Percentiles rank a stretch among this genome's conserved stretches.
phyloP scores from a whole-genome alignment of 2,113 vertebrate genomes.

The Danio rerio region GRCz12tu NC_133194.1:49531501-49532000 shows the following conservation, averaged over 20 bases:
- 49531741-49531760: background rate
- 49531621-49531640: too few species aligned
- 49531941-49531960: background rate
- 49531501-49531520: too few species aligned
- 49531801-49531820: background rate
- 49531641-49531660: too few species aligned
- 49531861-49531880: background rate
- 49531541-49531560: too few species aligned
- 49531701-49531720: background rate
- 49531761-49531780: background rate
- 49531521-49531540: too few species aligned
- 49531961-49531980: background rate
- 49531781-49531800: background rate
- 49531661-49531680: too few species aligned
- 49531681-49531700: too few species aligned
- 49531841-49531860: background rate
- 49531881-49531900: background rate
- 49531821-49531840: constrained; percentile 15
- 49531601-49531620: too few species aligned
- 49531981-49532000: too few species aligned
- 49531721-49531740: background rate
- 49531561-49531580: background rate
- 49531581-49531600: too few species aligned
- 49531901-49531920: background rate
- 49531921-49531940: background rate